Evolutionary conservation across 2,113 vertebrate species (phyloP), one percentile per base, ranked within the genome.

Genomic region (Crotalus viridis): DNA sequence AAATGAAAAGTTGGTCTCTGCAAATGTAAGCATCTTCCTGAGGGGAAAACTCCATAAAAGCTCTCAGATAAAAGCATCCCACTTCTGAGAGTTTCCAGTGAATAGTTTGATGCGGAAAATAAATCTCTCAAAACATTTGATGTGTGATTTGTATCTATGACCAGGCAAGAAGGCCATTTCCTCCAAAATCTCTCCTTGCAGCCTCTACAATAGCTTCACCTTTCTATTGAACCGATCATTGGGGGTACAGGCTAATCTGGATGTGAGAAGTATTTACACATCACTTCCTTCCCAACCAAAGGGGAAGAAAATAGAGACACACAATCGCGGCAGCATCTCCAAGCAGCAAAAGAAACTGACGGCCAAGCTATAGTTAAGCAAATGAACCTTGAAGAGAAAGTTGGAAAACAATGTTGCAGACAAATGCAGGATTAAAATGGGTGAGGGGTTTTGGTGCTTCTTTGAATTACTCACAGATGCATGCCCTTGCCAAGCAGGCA

Each of bases 171-270:
- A 92, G 74, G 69, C 33, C 48, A 64, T 33, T 57, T 91, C 48
- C 55, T 85, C 87, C 87, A 28, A 87, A 93, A 54, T 88, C 48
- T 5, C 51, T 85, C 86, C 0, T 0, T 46, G 26, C 6, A 7
- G 89, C 56, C 57, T 22, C 33, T 10, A 51, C 54, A 55, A n/a
- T 88, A 85, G 28, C 86, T 85, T 93, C 86, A 69, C 0, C 61
- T 94, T 91, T 55, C 90, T 91, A 52, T 88, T 91, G 90, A 93
- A 86, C 61, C 43, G 54, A 28, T 74, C 3, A 92, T 51, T 87
- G 26, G 0, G 56, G 85, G 89, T 1, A 1, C 39, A 2, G 52
- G 87, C 91, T 87, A 26, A 56, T 57, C 87, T 13, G 10, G 92
- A 57, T 46, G 22, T 1, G 3, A 1, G 10, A 19, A 56, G 17